Evolutionary conservation across 2,888 invertebrate genomes (phyloP).

Genomic region (Diarsia rubi): DNA sequence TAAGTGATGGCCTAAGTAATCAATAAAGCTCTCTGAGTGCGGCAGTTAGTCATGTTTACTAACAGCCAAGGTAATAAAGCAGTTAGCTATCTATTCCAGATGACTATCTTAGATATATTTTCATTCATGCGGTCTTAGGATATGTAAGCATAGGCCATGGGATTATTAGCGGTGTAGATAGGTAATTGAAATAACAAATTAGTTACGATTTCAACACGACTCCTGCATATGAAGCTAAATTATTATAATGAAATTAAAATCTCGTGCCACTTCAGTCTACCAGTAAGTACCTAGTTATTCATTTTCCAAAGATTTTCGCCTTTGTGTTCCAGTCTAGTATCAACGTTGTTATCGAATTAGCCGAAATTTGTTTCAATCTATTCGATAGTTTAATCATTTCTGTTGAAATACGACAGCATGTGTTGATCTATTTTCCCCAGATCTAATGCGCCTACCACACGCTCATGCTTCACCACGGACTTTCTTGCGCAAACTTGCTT

Average conservation of each 20-base stretch:
- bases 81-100: constrained; percentile 23
- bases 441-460: too few species aligned
- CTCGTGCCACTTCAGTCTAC: neutral
- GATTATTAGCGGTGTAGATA: neutral
- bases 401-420: neutral
- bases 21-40: too few species aligned
- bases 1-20: too few species aligned
- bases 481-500: too few species aligned
- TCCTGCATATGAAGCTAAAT: neutral
- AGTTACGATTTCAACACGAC: neutral
- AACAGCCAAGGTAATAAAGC: neutral
- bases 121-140: constrained; percentile 6
- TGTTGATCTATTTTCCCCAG: neutral
- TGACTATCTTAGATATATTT: constrained; percentile 31
- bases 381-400: neutral
- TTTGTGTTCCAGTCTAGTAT: neutral
- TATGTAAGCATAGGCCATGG: neutral
- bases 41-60: neutral
- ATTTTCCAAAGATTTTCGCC: neutral
- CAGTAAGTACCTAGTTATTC: neutral
- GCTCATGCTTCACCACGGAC: too few species aligned
- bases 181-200: constrained; percentile 1
- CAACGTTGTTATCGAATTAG: neutral
- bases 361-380: neutral
- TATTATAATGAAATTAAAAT: constrained; percentile 2